Evolutionary conservation across 2,113 vertebrate species (phyloP).

Genomic region (Boleophthalmus pectinirostris): DNA sequence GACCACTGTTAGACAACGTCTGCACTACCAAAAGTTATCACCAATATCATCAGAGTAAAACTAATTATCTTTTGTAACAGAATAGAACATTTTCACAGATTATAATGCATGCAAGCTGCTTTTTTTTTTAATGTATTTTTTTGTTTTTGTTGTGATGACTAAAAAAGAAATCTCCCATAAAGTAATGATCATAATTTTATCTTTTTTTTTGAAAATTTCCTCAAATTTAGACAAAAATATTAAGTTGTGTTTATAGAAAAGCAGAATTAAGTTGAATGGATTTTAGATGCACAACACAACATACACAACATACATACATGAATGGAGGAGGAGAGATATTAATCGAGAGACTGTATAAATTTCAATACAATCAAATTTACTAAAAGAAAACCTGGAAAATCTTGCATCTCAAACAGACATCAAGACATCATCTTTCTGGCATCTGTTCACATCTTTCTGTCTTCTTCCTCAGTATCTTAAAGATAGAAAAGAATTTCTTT

Average conservation of each 20-base stretch:
- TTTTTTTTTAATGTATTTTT: too few species aligned
- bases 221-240: background rate
- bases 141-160: background rate
- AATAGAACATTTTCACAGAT: conserved; percentile 3
- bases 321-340: background rate
- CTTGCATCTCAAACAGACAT: too few species aligned
- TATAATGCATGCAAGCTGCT: background rate
- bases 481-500: too few species aligned
- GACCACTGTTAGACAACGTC: background rate
- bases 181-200: too few species aligned
- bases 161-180: background rate
- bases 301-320: background rate
- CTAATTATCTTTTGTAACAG: conserved; percentile 16
- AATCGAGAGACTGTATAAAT: background rate
- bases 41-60: background rate
- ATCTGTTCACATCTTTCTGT: background rate
- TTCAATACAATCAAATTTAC: too few species aligned
- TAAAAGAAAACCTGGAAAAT: too few species aligned
- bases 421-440: background rate
- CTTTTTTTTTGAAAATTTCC: background rate
- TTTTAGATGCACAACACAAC: too few species aligned
- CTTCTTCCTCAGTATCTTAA: background rate
- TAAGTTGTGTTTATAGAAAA: background rate
- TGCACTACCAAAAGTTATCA: background rate
- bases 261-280: background rate